Conservation (phyloP, 35 echinoderm and acorn worm genomes). For the Ptychodera flava region DNA sequence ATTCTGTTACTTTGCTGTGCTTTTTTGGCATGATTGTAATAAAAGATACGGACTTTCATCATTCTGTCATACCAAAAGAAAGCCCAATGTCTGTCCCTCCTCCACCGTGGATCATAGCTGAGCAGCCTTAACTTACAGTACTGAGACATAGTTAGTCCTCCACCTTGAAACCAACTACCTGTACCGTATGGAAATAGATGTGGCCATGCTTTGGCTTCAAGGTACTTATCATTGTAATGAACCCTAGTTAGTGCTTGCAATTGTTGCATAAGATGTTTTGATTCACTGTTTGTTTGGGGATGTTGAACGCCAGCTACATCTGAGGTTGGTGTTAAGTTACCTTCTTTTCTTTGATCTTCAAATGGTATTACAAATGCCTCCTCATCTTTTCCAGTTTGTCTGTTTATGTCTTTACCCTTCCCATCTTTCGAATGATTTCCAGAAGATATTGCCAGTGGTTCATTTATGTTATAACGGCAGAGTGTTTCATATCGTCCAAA, state of each 20-base stretch:
- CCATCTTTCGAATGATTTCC: background rate
- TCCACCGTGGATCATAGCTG: background rate
- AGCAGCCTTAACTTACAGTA: background rate
- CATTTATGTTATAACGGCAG: no score
- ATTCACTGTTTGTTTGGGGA: background rate
- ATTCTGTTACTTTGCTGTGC: background rate
- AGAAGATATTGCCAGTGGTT: background rate
- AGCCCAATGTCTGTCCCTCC: background rate
- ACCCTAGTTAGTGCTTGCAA: background rate
- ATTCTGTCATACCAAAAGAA: background rate
- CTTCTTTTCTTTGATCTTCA: background rate
- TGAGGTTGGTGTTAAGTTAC: background rate
- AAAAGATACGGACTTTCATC: no score
- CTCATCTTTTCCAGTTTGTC: background rate
- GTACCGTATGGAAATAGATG: no score
- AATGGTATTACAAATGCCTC: background rate
- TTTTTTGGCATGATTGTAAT: background rate
- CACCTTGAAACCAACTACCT: no score
- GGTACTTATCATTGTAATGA: no score
- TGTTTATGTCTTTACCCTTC: background rate
- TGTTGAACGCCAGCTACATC: background rate
- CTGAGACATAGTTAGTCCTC: background rate
- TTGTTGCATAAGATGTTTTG: no score
- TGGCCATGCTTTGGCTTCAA: no score
- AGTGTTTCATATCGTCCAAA: no score